Percentiles rank a stretch among this genome's conserved stretches.
Conservation (phyloP, 2,113 vertebrate genomes). For the Leucosticte australis region DNA sequence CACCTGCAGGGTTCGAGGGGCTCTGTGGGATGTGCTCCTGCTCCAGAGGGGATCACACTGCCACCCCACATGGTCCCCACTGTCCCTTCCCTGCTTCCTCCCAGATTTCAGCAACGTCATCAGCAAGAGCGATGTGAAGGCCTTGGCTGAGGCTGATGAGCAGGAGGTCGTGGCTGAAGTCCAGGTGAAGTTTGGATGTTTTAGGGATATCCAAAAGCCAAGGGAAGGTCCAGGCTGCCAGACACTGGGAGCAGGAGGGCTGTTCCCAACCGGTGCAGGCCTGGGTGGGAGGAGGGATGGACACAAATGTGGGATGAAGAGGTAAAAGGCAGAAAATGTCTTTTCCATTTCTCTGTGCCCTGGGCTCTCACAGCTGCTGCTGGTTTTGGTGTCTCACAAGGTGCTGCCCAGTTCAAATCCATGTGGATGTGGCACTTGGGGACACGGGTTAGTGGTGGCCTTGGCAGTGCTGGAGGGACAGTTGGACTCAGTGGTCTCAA, state of each 20-base stretch:
- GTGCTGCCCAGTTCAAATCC: neutral
- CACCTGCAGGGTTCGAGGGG: neutral
- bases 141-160: neutral
- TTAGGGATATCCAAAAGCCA: neutral
- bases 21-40: neutral
- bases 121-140: neutral
- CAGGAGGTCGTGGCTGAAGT: conserved; percentile 18
- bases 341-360: neutral
- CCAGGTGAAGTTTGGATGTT: neutral
- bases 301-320: neutral
- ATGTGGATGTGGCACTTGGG: neutral
- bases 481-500: neutral
- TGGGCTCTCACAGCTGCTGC: neutral
- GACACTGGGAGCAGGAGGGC: neutral
- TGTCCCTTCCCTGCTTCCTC: neutral
- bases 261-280: rapidly evolving
- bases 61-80: too few relatives aligned
- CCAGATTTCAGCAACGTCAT: neutral
- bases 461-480: neutral
- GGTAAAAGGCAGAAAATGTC: neutral
- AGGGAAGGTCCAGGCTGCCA: neutral
- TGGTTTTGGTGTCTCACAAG: neutral
- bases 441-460: neutral
- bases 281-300: neutral
- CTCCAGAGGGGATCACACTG: neutral